Base-by-base conservation (phyloP, 35 echinoderm and acorn worm species). In the Apostichopus parvimensis region DNA sequence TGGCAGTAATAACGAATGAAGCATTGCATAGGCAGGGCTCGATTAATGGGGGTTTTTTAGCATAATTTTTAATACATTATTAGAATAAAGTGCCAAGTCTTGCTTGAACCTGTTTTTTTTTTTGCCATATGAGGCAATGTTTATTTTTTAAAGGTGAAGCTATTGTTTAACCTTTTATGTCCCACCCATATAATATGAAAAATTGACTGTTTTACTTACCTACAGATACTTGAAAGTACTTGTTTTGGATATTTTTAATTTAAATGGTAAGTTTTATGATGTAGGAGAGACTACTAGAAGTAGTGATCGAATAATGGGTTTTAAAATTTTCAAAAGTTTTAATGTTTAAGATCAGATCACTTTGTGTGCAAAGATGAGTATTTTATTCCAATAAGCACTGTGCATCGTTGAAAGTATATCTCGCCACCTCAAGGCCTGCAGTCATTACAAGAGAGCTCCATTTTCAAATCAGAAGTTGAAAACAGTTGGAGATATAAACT, bases 11-110 rank as follows among this genome's bases (percentile, higher is more conserved):
- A 73, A 18, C 6, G 15, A 18, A n/a, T 17, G 71, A 17, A 22
- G 17, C 71, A 2, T n/a, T 18, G 71, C 20, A 68, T 13, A 68
- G 14, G 71, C 14, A 73, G 0, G n/a, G 71, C 71, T 21, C 6
- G 0, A 24, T 73, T 0, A 12, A 17, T 56, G 4, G 45, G 17
- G 45, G 6, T 82, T 17, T n/a, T 54, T 82, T 57, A 20, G 79
- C 8, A 54, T 18, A 17, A 34, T 82, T 56, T 56, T 56, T 13
- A 82, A 82, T 6, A 54, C 12, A 56, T 53, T 9, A 12, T 4
- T 82, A 6, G 18, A 82, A 82, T 12, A 54, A 56, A 57, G 28
- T 56, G 80, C 80, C 80, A 56, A n/a, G 45, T 82, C 80, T 82
- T 82, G 80, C 80, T 82, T 55, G 34, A 54, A 56, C 5, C 15